Evolutionary conservation across 1,140 invertebrate species (phyloP).

Genomic region (Drosophila ohnishii): DNA sequence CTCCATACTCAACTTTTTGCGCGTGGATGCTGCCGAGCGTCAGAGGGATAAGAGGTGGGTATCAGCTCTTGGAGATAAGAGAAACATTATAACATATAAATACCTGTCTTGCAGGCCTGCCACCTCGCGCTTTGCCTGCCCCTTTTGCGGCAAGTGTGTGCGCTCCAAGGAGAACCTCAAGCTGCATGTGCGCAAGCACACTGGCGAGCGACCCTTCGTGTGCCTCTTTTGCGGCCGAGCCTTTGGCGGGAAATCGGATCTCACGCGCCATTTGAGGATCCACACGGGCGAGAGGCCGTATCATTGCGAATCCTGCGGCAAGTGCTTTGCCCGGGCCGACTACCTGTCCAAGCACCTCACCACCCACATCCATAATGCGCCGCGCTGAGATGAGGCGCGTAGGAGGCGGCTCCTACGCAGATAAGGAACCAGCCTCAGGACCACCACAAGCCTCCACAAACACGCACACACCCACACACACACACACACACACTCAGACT

Average conservation of each 20-base stretch:
- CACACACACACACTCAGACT: constrained; percentile 38
- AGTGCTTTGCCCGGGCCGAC: constrained; percentile 94
- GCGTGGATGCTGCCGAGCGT: constrained; percentile 86
- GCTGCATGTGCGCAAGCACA: constrained; percentile 94
- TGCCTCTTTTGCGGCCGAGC: constrained; percentile 93
- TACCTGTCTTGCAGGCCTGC: constrained; percentile 53
- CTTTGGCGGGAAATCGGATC: constrained; percentile 93
- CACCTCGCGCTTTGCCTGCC: constrained; percentile 89
- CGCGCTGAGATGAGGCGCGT: constrained; percentile 84
- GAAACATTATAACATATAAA: background rate
- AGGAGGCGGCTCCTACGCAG: constrained; percentile 83
- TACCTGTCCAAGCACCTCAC: constrained; percentile 95
- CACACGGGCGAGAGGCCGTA: constrained; percentile 92
- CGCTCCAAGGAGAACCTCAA: constrained; percentile 94
- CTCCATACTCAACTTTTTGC: constrained; percentile 86
- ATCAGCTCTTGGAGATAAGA: background rate
- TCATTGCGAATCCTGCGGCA: constrained; percentile 95
- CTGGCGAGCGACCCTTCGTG: constrained; percentile 93
- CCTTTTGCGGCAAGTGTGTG: constrained; percentile 94
- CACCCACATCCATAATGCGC: constrained; percentile 91
- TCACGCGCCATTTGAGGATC: constrained; percentile 92
- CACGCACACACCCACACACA: background rate
- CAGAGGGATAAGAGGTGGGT: constrained; percentile 85
- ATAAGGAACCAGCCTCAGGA: constrained; percentile 59
- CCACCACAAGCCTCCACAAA: constrained; percentile 14